phyloP scores from a whole-genome alignment of 1,140 invertebrate species.

The Doryteuthis pealeii region DNA sequence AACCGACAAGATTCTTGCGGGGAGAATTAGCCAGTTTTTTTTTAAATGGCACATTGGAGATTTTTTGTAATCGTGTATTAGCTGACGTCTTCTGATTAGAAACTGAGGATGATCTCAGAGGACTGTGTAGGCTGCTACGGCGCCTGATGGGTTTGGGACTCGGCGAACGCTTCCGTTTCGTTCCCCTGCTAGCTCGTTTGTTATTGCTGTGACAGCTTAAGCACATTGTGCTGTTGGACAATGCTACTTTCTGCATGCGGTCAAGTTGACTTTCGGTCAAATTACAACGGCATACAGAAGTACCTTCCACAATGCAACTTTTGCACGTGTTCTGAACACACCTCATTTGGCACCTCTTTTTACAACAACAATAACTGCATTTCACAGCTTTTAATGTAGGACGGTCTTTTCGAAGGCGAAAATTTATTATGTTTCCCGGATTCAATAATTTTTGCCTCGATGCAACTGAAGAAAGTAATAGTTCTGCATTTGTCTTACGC shows the following conservation, averaged over 20 bases:
- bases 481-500: neutral
- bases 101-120: neutral
- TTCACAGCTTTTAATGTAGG: neutral
- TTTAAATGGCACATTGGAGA: neutral
- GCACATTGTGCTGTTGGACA: neutral
- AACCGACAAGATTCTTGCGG: neutral
- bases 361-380: neutral
- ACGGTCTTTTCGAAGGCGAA: neutral
- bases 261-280: neutral
- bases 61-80: neutral
- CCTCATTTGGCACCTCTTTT: neutral
- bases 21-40: neutral
- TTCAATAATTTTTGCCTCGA: neutral
- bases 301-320: neutral
- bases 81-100: neutral
- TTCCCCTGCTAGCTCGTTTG: neutral
- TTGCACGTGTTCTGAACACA: conserved; percentile 1
- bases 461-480: neutral
- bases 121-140: neutral
- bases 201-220: neutral
- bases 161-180: neutral
- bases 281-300: neutral
- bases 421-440: conserved; percentile 4
- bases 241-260: neutral
- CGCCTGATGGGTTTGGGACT: neutral